These are phyloP conservation scores for Neosilurus mollespiculum DNA, from an alignment of 2,797 vertebrate species.

Conservation along the genomic window DNA sequence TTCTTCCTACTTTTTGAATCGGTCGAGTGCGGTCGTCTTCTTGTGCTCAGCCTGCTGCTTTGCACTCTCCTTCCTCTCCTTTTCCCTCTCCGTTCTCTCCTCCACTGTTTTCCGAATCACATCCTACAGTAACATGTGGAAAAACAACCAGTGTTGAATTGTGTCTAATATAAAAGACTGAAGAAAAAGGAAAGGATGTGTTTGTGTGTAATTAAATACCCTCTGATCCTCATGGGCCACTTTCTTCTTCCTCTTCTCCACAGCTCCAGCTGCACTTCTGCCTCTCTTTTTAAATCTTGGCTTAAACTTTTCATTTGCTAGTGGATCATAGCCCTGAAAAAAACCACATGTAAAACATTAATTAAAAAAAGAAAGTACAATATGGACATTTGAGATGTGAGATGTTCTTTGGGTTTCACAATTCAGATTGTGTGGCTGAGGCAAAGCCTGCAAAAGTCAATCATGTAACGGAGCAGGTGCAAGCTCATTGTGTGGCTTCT, in stretches of 20 bases:
- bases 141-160: background rate
- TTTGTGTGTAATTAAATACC: slow-evolving; percentile 64
- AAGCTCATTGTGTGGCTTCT: slow-evolving; percentile 6
- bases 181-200: background rate
- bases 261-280: slow-evolving; percentile 74
- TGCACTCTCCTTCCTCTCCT: slow-evolving; percentile 50
- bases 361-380: background rate
- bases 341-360: background rate
- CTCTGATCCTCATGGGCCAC: slow-evolving; percentile 81
- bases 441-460: background rate
- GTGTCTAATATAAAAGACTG: background rate
- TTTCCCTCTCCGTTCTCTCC: slow-evolving; percentile 62
- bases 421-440: background rate
- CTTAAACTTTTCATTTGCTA: slow-evolving; percentile 75
- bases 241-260: slow-evolving; percentile 82
- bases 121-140: slow-evolving; percentile 64
- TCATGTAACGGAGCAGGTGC: slow-evolving; percentile 23
- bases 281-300: slow-evolving; percentile 81
- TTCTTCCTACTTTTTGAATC: slow-evolving; percentile 75
- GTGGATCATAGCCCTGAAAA: slow-evolving; percentile 83
- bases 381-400: no score
- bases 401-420: no score
- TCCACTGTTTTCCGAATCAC: slow-evolving; percentile 70
- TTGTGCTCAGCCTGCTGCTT: slow-evolving; percentile 28
- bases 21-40: slow-evolving; percentile 75